Evolutionary conservation across 2,888 invertebrate species (phyloP).

Genomic region (Apodemia hepburni): DNA sequence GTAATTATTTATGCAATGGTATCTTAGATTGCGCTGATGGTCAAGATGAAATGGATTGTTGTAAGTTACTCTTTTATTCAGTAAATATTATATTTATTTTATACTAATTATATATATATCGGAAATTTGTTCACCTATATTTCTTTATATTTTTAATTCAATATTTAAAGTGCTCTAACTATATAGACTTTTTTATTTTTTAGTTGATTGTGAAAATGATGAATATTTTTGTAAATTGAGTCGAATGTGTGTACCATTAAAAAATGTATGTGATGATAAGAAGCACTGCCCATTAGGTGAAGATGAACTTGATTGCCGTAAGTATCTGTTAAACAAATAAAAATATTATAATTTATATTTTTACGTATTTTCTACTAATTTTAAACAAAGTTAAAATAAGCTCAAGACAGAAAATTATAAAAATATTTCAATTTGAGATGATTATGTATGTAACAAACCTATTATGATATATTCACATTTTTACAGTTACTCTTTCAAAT

Average conservation of each 20-base stretch:
- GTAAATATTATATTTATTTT: not conserved
- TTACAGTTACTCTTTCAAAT: slow-evolving; percentile 84
- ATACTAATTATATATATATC: no score
- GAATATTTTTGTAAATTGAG: slow-evolving; percentile 84
- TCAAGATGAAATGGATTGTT: slow-evolving; percentile 87
- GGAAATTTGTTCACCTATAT: no score
- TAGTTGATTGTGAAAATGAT: slow-evolving; percentile 78
- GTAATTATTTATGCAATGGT: slow-evolving; percentile 86
- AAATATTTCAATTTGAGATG: no score
- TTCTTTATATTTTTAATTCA: no score
- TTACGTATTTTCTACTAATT: not conserved
- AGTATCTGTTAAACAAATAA: slow-evolving; percentile 45
- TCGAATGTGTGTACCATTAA: slow-evolving; percentile 80
- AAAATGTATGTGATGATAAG: slow-evolving; percentile 82
- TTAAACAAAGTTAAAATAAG: no score
- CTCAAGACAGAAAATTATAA: no score
- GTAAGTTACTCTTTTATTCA: slow-evolving; percentile 63
- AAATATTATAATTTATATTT: slow-evolving; percentile 7
- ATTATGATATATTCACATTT: not conserved
- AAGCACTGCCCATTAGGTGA: slow-evolving; percentile 84
- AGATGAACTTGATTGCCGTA: slow-evolving; percentile 90
- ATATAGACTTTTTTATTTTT: not conserved
- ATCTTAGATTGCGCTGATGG: slow-evolving; percentile 85
- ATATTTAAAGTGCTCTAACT: no score
- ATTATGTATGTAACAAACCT: no score